phyloP scores from a whole-genome alignment of 2,888 invertebrate species.

The Herminia tarsipennalis region DNA sequence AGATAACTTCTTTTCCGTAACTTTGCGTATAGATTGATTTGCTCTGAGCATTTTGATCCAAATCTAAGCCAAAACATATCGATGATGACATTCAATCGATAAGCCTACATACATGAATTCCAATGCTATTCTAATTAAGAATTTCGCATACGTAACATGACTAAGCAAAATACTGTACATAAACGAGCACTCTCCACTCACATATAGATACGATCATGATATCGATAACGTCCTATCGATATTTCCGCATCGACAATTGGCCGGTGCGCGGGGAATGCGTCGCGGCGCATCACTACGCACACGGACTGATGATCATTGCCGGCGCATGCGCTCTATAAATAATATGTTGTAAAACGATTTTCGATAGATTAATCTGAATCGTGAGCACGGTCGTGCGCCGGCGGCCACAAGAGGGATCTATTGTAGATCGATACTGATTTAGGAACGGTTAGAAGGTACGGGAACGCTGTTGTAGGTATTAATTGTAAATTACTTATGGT shows the following conservation, averaged over 20 bases:
- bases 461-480: constrained; percentile 43
- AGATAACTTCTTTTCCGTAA: no score
- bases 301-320: constrained; percentile 85
- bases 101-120: constrained; percentile 21
- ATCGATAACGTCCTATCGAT: constrained; percentile 54
- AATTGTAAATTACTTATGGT: constrained; percentile 36
- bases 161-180: constrained; percentile 34
- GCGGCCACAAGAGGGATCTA: constrained; percentile 79
- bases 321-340: constrained; percentile 85
- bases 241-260: constrained; percentile 62
- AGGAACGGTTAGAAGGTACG: constrained; percentile 61
- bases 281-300: constrained; percentile 74
- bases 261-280: constrained; percentile 50
- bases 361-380: constrained; percentile 86
- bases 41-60: neutral
- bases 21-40: no score
- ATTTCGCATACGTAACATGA: constrained; percentile 47
- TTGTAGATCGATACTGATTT: constrained; percentile 77
- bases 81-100: constrained; percentile 14
- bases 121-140: constrained; percentile 40
- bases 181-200: constrained; percentile 37
- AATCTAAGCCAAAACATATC: constrained; percentile 13
- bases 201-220: constrained; percentile 37
- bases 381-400: constrained; percentile 84
- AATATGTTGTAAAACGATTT: constrained; percentile 86